phyloP scores from a whole-genome alignment of 2,797 vertebrate species.

The Telmatherina bonti region DNA sequence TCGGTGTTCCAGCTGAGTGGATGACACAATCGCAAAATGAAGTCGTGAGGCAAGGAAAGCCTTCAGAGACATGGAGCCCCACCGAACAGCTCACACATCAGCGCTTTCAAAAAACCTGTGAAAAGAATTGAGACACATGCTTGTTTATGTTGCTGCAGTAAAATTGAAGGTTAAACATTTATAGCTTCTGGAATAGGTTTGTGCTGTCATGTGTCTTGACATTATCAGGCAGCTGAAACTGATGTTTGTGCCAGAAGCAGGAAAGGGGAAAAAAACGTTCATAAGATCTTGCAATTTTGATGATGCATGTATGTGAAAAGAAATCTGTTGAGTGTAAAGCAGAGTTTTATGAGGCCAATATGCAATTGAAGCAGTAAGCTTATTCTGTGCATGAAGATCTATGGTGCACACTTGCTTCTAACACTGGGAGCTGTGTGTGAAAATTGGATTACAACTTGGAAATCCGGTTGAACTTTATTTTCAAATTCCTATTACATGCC shows the following conservation, averaged over 20 bases:
- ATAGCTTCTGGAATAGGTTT: slow-evolving; percentile 41
- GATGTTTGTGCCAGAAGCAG: slow-evolving; percentile 10
- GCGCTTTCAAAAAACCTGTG: slow-evolving; percentile 45
- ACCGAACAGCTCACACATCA: slow-evolving; percentile 25
- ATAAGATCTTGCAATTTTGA: slow-evolving; percentile 23
- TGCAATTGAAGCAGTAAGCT: neutral
- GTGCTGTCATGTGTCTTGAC: slow-evolving; percentile 18
- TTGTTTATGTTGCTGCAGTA: slow-evolving; percentile 41
- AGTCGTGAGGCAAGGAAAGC: slow-evolving; percentile 37
- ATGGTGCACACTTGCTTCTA: neutral
- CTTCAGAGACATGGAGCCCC: slow-evolving; percentile 33
- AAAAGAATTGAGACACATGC: slow-evolving; percentile 36
- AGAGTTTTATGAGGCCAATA: neutral
- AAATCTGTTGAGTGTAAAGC: neutral
- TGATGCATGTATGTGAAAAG: neutral
- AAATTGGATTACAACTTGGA: neutral
- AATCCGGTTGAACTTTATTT: neutral
- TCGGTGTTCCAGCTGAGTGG: slow-evolving; percentile 41
- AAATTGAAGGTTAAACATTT: slow-evolving; percentile 50
- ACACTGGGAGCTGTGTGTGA: neutral
- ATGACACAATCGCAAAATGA: slow-evolving; percentile 27
- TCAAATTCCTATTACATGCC: neutral
- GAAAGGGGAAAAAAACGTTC: slow-evolving; percentile 16
- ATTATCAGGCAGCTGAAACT: slow-evolving; percentile 31
- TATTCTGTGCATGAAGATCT: neutral